Evolutionary conservation across 2,888 invertebrate genomes (phyloP).

Genomic region (Drosophila pseudotakahashii): DNA sequence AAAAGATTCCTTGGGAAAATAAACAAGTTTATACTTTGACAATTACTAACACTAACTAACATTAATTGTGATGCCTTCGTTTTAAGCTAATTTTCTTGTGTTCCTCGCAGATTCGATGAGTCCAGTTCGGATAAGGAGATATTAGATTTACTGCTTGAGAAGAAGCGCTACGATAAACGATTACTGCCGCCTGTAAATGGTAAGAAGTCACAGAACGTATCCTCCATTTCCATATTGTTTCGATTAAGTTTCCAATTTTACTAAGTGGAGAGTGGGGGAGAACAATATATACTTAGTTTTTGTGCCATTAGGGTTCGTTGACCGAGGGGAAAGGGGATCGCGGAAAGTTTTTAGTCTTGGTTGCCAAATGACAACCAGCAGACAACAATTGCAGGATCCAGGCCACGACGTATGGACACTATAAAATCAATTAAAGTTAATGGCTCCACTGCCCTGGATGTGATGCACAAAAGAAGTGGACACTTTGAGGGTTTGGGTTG

Average conservation of each 20-base stretch:
- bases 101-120: conserved; percentile 90
- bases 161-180: conserved; percentile 96
- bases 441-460: conserved; percentile 48
- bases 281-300: conserved; percentile 15
- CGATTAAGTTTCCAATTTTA: conserved; percentile 51
- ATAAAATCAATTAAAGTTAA: conserved; percentile 67
- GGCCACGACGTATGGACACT: conserved; percentile 43
- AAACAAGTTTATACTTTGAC: conserved; percentile 12
- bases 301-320: conserved; percentile 30
- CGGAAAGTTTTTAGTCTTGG: conserved; percentile 20
- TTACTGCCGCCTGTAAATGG: conserved; percentile 95
- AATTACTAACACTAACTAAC: conserved; percentile 20
- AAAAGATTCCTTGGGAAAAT: conserved; percentile 20
- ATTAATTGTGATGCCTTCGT: not conserved
- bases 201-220: conserved; percentile 82
- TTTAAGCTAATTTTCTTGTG: conserved; percentile 4
- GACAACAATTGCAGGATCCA: conserved; percentile 39
- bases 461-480: conserved; percentile 36
- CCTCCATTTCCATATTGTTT: conserved; percentile 6
- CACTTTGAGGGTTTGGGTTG: not conserved
- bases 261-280: conserved; percentile 51
- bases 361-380: conserved; percentile 24
- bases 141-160: conserved; percentile 94
- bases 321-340: not conserved
- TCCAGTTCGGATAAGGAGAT: conserved; percentile 97